Evolutionary conservation across 1,140 invertebrate species (phyloP), one percentile per base, ranked within the genome.

Genomic region (Lordiphosa clarofinis): DNA sequence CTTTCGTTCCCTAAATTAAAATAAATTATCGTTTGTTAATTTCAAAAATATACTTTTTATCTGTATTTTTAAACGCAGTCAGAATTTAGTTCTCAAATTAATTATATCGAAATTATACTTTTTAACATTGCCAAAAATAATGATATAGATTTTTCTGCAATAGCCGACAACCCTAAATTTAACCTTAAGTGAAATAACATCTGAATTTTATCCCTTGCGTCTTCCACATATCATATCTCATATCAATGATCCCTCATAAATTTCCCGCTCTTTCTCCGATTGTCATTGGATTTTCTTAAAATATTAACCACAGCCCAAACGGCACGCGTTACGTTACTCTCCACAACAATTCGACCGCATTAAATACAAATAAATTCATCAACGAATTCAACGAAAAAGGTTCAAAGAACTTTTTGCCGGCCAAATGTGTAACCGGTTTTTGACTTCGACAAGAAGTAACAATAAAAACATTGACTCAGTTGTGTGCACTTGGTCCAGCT

Each of bases 311-410:
- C 11, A 21, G 9, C n/a, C 24, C 24, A 66, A 64, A 76, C 62
- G 72, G 72, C 72, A 75, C 72, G 72, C 73, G 72, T 76, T 76
- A 37, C 61, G 19, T 31, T 31, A 31, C 28, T 31, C 28, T 31
- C 35, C 38, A 31, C 38, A 40, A 60, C 55, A 52, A 54, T 56
- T 56, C 48, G 60, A 50, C 56, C 48, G 58, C 56, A 60, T 56
- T 74, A 75, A 75, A 74, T 57, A 72, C 67, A 75, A 76, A 75
- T 75, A 75, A 75, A 75, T 75, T 72, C 72, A 75, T 75, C 72
- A 75, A 56, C 42, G 46, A 44, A 48, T 64, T 63, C 40, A 43
- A 56, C 47, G 28, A 36, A 13, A 63, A 61, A 60, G 67, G 72
- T 75, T 76, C 69, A 78, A 78, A 69, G 72, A 75, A 75, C 72